These are phyloP conservation scores for Drosophila lacicola DNA, from an alignment of 2,888 invertebrate species.

Conservation along the genomic window DNA sequence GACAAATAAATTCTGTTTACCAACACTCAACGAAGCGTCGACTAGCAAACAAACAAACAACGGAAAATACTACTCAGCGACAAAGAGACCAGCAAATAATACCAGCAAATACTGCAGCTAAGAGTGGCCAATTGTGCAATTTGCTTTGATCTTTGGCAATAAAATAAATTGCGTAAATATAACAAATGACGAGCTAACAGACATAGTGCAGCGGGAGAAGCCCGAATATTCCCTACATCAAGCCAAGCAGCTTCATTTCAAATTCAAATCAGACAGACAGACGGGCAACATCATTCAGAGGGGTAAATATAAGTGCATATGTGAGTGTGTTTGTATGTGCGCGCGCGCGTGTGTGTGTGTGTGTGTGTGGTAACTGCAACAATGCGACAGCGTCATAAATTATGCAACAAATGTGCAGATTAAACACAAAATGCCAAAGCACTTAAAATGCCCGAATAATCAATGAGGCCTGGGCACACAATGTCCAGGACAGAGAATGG, in stretches of 20 bases:
- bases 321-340: not conserved
- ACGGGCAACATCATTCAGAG: slow-evolving; percentile 2
- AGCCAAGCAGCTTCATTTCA: slow-evolving; percentile 46
- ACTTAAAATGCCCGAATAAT: slow-evolving; percentile 72
- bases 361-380: slow-evolving; percentile 31
- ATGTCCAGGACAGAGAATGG: not conserved
- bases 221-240: not conserved
- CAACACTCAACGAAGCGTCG: slow-evolving; percentile 63
- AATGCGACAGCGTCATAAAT: slow-evolving; percentile 60
- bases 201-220: not conserved
- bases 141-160: slow-evolving; percentile 70
- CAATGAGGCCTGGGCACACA: slow-evolving; percentile 50
- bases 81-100: slow-evolving; percentile 33
- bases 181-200: slow-evolving; percentile 43
- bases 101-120: slow-evolving; percentile 31
- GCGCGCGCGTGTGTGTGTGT: not conserved
- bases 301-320: slow-evolving; percentile 9
- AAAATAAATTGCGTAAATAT: slow-evolving; percentile 75
- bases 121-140: slow-evolving; percentile 63
- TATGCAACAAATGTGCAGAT: slow-evolving; percentile 78
- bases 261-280: slow-evolving; percentile 61
- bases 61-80: slow-evolving; percentile 27
- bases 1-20: slow-evolving; percentile 77
- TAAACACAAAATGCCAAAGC: slow-evolving; percentile 78
- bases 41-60: slow-evolving; percentile 40